Evolutionary conservation across 2,113 vertebrate species (phyloP).

Genomic region (Cyanoderma ruficeps): DNA sequence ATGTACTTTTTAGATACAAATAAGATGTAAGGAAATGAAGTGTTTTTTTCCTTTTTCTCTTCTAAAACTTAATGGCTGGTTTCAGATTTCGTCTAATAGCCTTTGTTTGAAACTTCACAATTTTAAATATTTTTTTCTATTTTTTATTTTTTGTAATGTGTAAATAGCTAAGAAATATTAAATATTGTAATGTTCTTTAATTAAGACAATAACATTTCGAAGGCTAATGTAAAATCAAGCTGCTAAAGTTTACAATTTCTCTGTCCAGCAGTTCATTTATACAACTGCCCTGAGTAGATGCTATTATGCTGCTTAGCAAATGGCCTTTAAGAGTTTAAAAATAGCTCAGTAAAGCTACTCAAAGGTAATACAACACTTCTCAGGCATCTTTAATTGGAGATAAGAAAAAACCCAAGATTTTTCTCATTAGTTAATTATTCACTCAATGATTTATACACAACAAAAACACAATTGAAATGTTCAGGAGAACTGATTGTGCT

Average conservation of each 20-base stretch:
- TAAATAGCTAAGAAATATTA: conserved; percentile 77
- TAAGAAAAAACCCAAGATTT: conserved; percentile 53
- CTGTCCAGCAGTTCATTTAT: conserved; percentile 83
- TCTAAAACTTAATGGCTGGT: conserved; percentile 3
- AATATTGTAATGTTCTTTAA: conserved; percentile 72
- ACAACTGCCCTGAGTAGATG: conserved; percentile 85
- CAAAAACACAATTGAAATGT: conserved; percentile 57
- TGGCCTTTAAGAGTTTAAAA: conserved; percentile 74
- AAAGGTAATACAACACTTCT: conserved; percentile 73
- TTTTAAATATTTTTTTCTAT: conserved; percentile 24
- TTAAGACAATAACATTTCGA: conserved; percentile 77
- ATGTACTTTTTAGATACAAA: conserved; percentile 8
- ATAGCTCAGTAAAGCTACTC: conserved; percentile 79
- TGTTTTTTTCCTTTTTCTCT: not conserved
- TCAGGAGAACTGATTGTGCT: conserved; percentile 69
- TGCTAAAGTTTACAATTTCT: conserved; percentile 78
- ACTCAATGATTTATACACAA: conserved; percentile 43
- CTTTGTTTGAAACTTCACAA: not conserved
- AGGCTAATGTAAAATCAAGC: conserved; percentile 78
- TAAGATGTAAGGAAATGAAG: conserved; percentile 3
- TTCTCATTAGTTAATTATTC: conserved; percentile 49
- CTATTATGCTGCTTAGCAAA: conserved; percentile 78
- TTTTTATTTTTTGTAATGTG: conserved; percentile 48
- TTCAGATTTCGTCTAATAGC: conserved; percentile 13
- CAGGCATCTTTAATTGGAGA: conserved; percentile 64